Percentiles rank a stretch among this genome's conserved stretches.
These are phyloP conservation scores for Pollenia amentaria DNA, from an alignment of 2,888 invertebrate species.

Conservation along the genomic window DNA sequence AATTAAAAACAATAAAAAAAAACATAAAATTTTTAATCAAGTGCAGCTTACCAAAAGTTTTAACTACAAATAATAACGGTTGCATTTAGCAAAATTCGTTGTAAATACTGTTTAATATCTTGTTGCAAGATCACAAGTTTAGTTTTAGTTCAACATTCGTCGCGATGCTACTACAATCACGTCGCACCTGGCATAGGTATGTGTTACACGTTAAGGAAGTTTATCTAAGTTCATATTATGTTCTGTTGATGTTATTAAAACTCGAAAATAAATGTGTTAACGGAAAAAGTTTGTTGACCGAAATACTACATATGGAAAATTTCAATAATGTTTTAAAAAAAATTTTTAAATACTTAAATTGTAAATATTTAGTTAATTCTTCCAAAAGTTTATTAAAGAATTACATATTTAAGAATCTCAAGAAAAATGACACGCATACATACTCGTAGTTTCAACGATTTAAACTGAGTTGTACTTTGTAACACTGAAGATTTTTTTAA, in stretches of 20 bases:
- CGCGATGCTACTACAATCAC: slow-evolving; percentile 82
- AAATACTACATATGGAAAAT: no score
- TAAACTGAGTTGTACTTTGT: no score
- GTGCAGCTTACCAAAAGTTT: slow-evolving; percentile 13
- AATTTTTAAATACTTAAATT: no score
- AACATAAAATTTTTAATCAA: no score
- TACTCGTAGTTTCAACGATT: no score
- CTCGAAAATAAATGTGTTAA: not conserved
- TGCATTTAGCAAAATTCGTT: slow-evolving; percentile 15
- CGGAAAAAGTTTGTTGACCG: not conserved
- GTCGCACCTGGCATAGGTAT: slow-evolving; percentile 81
- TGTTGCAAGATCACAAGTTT: slow-evolving; percentile 74
- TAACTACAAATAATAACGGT: slow-evolving; percentile 15
- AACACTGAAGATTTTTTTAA: no score
- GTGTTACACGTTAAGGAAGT: slow-evolving; percentile 60
- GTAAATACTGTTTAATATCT: slow-evolving; percentile 49
- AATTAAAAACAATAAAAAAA: slow-evolving; percentile 39
- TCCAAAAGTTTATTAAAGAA: no score
- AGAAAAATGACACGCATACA: no score
- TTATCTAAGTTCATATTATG: slow-evolving; percentile 26
- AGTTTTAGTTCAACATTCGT: slow-evolving; percentile 79
- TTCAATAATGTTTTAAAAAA: no score
- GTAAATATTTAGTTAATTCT: no score
- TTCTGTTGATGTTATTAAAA: not conserved
- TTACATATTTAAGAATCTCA: no score